Evolutionary conservation across 2,113 vertebrate genomes (phyloP).

Genomic region (Oceanodroma tethys): DNA sequence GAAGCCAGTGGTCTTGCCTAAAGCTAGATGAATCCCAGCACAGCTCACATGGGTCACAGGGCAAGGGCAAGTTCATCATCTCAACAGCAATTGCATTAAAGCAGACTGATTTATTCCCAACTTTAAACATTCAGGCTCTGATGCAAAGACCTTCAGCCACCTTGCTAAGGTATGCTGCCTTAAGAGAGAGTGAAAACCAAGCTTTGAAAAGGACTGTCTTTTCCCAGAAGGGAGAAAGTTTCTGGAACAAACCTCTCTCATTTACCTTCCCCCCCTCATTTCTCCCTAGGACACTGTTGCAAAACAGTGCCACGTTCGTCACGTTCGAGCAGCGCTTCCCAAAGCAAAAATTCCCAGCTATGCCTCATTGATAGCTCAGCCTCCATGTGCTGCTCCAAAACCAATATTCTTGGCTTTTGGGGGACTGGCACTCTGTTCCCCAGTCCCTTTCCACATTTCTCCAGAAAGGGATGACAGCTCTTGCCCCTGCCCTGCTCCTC

Average conservation of each 20-base stretch:
- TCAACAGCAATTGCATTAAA: neutral
- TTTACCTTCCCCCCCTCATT: conserved; percentile 6
- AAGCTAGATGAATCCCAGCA: neutral
- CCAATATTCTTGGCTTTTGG: conserved; percentile 9
- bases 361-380: neutral
- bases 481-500: neutral
- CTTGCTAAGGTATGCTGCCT: neutral
- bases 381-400: conserved; percentile 14
- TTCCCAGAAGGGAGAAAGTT: neutral
- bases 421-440: neutral
- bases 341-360: conserved; percentile 24
- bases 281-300: neutral
- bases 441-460: neutral
- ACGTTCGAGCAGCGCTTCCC: neutral
- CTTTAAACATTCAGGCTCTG: neutral
- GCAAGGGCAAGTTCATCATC: neutral
- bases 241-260: neutral
- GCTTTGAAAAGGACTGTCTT: neutral
- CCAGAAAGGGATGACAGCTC: conserved; percentile 9
- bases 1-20: neutral
- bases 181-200: neutral
- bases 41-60: neutral
- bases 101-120: neutral
- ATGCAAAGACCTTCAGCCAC: neutral
- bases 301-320: conserved; percentile 29